These are phyloP conservation scores for Magallana nippona DNA, from an alignment of 2,888 invertebrate genomes.

Conservation along the genomic window DNA sequence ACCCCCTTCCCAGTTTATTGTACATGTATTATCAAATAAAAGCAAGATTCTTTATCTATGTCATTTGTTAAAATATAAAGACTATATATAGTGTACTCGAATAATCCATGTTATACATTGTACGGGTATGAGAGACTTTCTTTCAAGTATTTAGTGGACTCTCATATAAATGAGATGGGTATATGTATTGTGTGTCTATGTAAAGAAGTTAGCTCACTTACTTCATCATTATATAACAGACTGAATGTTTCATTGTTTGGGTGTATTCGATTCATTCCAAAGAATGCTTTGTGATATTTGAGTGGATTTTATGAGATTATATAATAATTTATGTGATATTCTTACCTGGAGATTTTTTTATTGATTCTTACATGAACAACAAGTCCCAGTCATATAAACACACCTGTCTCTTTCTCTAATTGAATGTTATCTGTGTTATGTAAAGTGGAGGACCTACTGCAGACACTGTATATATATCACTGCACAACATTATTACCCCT, in stretches of 20 bases:
- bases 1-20: too few species aligned
- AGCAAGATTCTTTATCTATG: too few species aligned
- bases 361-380: neutral
- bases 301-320: conserved; percentile 27
- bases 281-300: conserved; percentile 21
- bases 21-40: too few species aligned
- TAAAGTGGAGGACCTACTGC: neutral
- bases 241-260: neutral
- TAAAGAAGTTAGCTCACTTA: neutral
- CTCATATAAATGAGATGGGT: neutral
- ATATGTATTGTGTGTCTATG: neutral
- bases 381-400: conserved; percentile 11
- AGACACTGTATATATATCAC: neutral
- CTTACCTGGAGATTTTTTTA: neutral
- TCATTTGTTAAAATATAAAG: neutral
- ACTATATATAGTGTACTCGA: neutral
- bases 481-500: neutral
- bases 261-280: conserved; percentile 17
- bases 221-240: neutral
- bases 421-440: neutral
- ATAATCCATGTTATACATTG: neutral
- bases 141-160: conserved; percentile 6
- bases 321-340: conserved; percentile 34
- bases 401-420: neutral
- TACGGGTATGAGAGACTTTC: conserved; percentile 19